phyloP scores from a whole-genome alignment of 2,888 invertebrate species.

The Hypsopygia costalis region DNA sequence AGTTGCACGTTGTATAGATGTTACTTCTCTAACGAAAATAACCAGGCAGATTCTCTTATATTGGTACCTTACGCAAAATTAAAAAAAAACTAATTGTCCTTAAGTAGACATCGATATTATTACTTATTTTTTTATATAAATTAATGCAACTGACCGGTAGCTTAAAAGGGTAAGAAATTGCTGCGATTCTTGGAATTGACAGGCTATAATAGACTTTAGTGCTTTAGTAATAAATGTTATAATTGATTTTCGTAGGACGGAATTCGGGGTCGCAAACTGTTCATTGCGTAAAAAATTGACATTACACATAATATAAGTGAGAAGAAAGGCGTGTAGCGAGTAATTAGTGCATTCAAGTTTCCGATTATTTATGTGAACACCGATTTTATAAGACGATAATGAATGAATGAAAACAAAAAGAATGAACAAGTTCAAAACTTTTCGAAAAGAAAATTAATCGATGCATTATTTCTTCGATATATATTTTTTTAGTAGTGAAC shows the following conservation, averaged over 20 bases:
- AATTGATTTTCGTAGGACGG: neutral
- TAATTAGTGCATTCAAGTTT: no score
- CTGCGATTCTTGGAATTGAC: neutral
- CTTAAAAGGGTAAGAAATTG: conserved; percentile 25
- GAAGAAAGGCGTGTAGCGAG: conserved; percentile 8
- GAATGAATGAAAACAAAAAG: no score
- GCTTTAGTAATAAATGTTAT: neutral
- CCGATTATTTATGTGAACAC: no score
- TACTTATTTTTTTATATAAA: conserved; percentile 10
- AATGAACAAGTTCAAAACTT: no score
- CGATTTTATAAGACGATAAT: no score
- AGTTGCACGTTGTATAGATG: no score
- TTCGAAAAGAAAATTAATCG: no score
- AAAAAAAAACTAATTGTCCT: conserved; percentile 22
- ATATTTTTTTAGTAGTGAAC: no score
- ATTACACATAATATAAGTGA: conserved; percentile 23
- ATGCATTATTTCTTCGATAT: no score
- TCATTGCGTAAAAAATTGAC: conserved; percentile 29
- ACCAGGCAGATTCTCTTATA: no score
- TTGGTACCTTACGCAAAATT: no score
- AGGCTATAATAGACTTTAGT: conserved; percentile 13
- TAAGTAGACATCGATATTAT: conserved; percentile 18
- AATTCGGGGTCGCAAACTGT: conserved; percentile 13
- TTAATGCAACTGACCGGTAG: conserved; percentile 26
- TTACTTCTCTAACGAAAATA: no score